phyloP scores from a whole-genome alignment of 2,797 vertebrate species.

The Tangara arthus region DNA sequence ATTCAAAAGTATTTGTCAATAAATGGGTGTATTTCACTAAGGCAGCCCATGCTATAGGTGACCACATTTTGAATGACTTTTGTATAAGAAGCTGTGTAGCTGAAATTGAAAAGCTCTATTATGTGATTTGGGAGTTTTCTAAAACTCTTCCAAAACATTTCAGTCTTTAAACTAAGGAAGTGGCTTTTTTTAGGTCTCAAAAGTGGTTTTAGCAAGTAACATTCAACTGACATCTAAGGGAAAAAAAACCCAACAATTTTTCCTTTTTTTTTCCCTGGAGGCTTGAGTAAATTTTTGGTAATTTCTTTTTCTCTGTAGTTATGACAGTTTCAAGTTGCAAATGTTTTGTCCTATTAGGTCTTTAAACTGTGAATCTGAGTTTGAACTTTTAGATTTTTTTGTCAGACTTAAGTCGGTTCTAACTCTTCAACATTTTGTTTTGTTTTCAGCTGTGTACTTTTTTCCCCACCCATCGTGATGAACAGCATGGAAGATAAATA shows the following conservation, averaged over 20 bases:
- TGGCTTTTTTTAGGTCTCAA: neutral
- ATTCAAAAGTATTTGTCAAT: neutral
- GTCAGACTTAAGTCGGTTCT: neutral
- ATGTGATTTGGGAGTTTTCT: neutral
- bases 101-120: neutral
- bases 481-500: neutral
- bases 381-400: neutral
- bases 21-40: neutral
- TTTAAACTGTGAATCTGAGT: neutral
- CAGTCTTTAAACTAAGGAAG: neutral
- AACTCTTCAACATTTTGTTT: neutral
- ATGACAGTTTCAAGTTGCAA: neutral
- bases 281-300: neutral
- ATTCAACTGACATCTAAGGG: neutral
- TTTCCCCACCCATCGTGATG: neutral
- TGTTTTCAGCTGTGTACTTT: neutral
- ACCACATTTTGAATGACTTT: neutral
- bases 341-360: neutral
- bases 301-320: neutral
- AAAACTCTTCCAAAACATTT: neutral
- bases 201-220: neutral
- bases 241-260: neutral
- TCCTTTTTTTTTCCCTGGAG: neutral
- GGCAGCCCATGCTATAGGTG: neutral
- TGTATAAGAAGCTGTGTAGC: neutral